phyloP scores from a whole-genome alignment of 2,113 vertebrate genomes.

The Grammomys surdaster region DNA sequence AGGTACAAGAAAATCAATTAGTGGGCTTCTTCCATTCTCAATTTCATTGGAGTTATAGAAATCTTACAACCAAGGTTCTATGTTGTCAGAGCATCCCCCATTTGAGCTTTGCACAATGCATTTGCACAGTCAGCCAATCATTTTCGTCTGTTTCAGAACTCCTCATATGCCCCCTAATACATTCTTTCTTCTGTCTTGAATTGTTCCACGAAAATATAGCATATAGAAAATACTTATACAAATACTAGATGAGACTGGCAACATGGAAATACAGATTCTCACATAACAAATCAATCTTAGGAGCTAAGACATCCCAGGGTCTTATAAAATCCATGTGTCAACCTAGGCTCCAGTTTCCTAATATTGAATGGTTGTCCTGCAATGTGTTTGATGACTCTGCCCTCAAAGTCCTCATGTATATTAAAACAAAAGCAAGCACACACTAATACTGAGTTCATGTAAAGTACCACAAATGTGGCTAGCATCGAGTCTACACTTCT shows the following conservation, averaged over 20 bases:
- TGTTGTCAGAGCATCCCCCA: background rate
- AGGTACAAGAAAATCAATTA: background rate
- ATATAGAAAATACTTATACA: background rate
- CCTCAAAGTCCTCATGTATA: slow-evolving; percentile 5
- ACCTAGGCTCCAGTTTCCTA: background rate
- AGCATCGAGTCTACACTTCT: background rate
- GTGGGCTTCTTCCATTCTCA: background rate
- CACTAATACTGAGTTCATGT: background rate
- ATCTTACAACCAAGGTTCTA: background rate
- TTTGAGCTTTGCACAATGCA: background rate
- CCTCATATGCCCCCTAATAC: no score
- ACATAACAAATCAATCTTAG: background rate
- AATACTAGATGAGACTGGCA: background rate
- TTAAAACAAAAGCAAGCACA: background rate
- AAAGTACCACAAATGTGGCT: background rate
- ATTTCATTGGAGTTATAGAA: background rate
- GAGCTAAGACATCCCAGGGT: background rate
- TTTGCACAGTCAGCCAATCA: no score
- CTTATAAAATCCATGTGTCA: background rate
- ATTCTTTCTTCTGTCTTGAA: background rate
- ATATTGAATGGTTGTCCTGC: background rate
- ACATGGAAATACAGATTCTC: background rate
- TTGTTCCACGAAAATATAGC: background rate
- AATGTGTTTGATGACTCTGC: slow-evolving; percentile 6
- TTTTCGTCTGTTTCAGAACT: background rate